Base-by-base conservation (phyloP, 2,888 invertebrate species). In the Clistopyga incitator region DNA sequence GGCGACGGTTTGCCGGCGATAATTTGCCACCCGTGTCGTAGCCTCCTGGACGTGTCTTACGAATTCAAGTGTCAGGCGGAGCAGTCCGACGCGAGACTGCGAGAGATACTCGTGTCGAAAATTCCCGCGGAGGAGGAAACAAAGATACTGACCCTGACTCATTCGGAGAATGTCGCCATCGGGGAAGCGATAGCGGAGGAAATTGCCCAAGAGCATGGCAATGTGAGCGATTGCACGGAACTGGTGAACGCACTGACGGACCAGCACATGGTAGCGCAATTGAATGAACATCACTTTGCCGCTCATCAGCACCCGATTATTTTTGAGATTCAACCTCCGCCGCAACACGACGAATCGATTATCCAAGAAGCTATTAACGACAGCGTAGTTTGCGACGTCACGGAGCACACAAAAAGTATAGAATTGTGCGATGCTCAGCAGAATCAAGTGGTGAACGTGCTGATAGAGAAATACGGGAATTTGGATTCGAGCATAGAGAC, bases 31-130 rank as follows among this genome's bases (percentile, higher is more conserved):
- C 72, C 88, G 15, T 92, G 92, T 82, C 88, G 88, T 15, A 87
- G 88, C 76, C 85, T 92, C 23, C 81, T 92, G 4, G 88, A 91
- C 11, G 77, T 90, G 6, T 90, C 91, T 0, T 92, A 90, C 25
- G 82, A 91, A 64, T 92, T 92, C 64, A 91, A 90, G 81, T 88
- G 89, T 68, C 91, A 91, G 76, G 91, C 91, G 34, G 90, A 92
- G 82, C 88, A 86, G 75, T 87, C 91, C 0, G 92, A 92, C 52
- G 83, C 86, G n/a, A 90, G 89, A 56, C 87, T 92, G 25, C 90
- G 91, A 10, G 82, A 88, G 54, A 81, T 89, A 42, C 67, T 88
- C 10, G 85, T 87, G 29, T 50, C 85, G 0, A 88, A 87, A 71
- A 38, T 77, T 2, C 34, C 78, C 3, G 18, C 59, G 0, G 64